phyloP scores from a whole-genome alignment of 2,888 invertebrate species.

The Dynastes grantii region DNA sequence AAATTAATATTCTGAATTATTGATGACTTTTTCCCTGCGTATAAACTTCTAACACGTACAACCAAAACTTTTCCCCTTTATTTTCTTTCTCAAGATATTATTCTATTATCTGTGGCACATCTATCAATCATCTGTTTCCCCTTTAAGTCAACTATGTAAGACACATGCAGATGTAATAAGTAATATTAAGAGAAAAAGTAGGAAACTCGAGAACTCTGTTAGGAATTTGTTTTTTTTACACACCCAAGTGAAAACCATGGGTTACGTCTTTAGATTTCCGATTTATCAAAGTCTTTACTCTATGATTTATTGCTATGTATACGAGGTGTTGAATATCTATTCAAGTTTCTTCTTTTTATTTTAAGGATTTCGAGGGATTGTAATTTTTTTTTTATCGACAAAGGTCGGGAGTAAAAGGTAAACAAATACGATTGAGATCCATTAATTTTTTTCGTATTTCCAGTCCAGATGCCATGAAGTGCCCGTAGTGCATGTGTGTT shows the following conservation, averaged over 20 bases:
- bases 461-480: conserved; percentile 20
- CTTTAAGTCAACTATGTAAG: not conserved
- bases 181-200: not conserved
- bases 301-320: conserved; percentile 18
- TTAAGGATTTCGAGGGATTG: not conserved
- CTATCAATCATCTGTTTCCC: conserved; percentile 18
- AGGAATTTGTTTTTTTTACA: conserved; percentile 11
- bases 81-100: conserved; percentile 3
- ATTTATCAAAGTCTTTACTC: conserved; percentile 21
- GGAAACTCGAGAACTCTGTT: not conserved
- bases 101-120: not conserved
- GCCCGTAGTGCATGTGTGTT: conserved; percentile 17
- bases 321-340: too few species aligned
- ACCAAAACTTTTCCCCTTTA: not conserved
- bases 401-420: not conserved
- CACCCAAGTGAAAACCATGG: not conserved
- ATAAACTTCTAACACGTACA: not conserved
- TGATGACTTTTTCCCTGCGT: not conserved
- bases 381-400: too few species aligned
- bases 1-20: conserved; percentile 4
- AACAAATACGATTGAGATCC: conserved; percentile 10
- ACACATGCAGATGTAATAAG: conserved; percentile 26
- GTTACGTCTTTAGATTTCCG: conserved; percentile 18
- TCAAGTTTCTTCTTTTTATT: not conserved
- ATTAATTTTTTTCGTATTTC: not conserved